Percentiles rank a stretch among this genome's conserved stretches.
These are phyloP conservation scores for Cerastoderma edule DNA, from an alignment of 2,888 invertebrate genomes.

Conservation along the genomic window DNA sequence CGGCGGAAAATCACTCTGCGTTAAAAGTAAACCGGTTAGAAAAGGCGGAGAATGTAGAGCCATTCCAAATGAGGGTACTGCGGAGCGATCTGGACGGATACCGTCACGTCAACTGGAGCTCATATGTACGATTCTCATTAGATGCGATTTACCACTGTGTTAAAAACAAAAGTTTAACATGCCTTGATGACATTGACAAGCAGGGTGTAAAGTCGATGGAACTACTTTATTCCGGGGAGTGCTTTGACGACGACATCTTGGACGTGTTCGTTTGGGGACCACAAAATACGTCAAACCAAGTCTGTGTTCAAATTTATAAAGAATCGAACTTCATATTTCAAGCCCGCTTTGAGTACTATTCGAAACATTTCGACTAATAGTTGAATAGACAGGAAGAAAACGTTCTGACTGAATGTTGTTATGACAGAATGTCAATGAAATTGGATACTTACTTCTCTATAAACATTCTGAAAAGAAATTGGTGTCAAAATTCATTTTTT, in stretches of 20 bases:
- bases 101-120: constrained; percentile 72
- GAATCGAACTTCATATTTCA: constrained; percentile 60
- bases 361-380: no score
- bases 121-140: constrained; percentile 67
- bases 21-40: constrained; percentile 62
- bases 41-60: constrained; percentile 61
- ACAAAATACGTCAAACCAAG: constrained; percentile 19
- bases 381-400: no score
- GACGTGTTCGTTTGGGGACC: constrained; percentile 72
- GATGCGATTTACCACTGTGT: constrained; percentile 66
- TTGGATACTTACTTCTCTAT: no score
- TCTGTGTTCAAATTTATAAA: constrained; percentile 60
- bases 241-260: constrained; percentile 72
- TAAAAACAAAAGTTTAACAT: constrained; percentile 42
- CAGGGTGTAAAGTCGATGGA: constrained; percentile 70
- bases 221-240: constrained; percentile 74
- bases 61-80: constrained; percentile 56
- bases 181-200: constrained; percentile 56
- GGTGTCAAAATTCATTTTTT: no score
- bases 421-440: no score
- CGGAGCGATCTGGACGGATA: constrained; percentile 72
- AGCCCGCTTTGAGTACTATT: constrained; percentile 42
- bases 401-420: no score
- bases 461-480: no score
- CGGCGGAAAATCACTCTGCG: constrained; percentile 51